Conservation (phyloP, 2,113 vertebrate species). For the Microtus richardsoni region DNA sequence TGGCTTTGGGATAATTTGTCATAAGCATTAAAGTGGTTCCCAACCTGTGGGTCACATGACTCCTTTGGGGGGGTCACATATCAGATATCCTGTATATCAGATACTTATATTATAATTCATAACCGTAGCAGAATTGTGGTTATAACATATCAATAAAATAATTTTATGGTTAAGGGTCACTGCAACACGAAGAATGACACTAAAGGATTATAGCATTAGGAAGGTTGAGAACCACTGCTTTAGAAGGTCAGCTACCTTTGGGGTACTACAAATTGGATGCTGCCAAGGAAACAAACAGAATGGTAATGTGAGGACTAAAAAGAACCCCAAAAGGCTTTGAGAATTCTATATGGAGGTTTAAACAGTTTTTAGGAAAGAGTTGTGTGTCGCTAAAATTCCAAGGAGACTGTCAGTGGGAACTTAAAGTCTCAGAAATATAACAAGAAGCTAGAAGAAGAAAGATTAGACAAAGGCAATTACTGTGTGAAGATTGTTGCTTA, state of each 20-base stretch:
- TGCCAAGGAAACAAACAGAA: not conserved
- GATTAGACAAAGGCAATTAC: not conserved
- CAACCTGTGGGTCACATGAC: not conserved
- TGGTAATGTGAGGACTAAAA: not conserved
- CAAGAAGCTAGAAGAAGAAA: not conserved
- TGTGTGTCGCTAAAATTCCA: not conserved
- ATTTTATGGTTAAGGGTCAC: not conserved
- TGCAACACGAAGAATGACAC: not conserved
- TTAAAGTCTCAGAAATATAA: not conserved
- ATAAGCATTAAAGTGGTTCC: not conserved
- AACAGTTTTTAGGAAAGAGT: not conserved
- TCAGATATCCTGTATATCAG: not conserved
- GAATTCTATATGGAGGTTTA: not conserved
- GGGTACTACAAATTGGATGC: not conserved
- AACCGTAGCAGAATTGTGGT: not conserved
- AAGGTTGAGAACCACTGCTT: not conserved
- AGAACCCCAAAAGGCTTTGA: not conserved
- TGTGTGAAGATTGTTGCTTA: not conserved
- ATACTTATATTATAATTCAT: not conserved
- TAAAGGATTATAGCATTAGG: not conserved
- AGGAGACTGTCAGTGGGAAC: not conserved
- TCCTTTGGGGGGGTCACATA: not conserved
- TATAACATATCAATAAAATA: not conserved
- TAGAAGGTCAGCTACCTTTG: not conserved
- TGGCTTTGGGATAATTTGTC: not conserved